Conservation (phyloP, 30 jellyfish, hydroid and myxozoan genomes). For the Aurelia aurita region DNA sequence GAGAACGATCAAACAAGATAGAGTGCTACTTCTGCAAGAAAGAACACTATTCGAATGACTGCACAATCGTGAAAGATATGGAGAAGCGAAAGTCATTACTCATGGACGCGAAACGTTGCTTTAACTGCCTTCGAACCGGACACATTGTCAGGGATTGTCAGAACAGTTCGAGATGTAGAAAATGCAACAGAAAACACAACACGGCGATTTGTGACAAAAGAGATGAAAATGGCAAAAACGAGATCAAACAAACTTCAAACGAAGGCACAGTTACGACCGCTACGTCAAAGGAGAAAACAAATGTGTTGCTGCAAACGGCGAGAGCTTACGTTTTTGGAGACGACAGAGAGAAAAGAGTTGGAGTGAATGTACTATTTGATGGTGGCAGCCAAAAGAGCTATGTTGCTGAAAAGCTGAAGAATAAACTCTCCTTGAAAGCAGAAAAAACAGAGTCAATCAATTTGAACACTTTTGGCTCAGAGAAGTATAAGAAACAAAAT, state of each 20-base stretch:
- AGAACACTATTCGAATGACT: conserved; percentile 36
- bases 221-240: background rate
- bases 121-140: conserved; percentile 52
- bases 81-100: conserved; percentile 7
- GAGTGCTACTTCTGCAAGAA: conserved; percentile 33
- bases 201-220: conserved; percentile 22
- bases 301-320: conserved; percentile 60
- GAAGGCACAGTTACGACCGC: background rate
- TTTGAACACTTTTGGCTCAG: conserved; percentile 26
- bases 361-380: conserved; percentile 38
- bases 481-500: conserved; percentile 1
- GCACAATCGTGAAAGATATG: conserved; percentile 22
- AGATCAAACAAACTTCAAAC: background rate
- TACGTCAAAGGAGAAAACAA: conserved; percentile 16
- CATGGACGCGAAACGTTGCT: conserved; percentile 25
- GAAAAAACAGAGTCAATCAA: conserved; percentile 19
- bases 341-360: conserved; percentile 11
- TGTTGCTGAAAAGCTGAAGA: conserved; percentile 34
- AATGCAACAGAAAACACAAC: conserved; percentile 51
- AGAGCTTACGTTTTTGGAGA: conserved; percentile 34
- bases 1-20: background rate
- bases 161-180: conserved; percentile 31
- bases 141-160: conserved; percentile 45
- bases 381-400: conserved; percentile 59
- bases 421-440: background rate